A percentile compares a stretch with the other conserved stretches of the same genome.
phyloP scores from a whole-genome alignment of 2,888 invertebrate species.

The Tetheella fluctuosa region DNA sequence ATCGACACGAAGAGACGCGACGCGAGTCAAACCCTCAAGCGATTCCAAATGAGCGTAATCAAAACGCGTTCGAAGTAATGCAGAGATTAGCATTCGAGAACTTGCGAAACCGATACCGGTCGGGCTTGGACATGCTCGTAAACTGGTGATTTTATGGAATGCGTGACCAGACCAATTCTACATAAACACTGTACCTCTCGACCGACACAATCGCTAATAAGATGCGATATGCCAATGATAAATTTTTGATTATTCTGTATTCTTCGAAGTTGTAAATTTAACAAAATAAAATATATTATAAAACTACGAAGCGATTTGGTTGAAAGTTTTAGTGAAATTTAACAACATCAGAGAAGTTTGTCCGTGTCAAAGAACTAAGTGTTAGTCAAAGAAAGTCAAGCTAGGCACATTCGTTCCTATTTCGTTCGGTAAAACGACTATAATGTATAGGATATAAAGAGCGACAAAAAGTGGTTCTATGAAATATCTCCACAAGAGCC shows the following conservation, averaged over 20 bases:
- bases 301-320: background rate
- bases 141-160: conserved; percentile 51
- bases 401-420: background rate
- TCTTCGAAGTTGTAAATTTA: background rate
- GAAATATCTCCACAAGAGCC: conserved; percentile 1
- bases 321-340: background rate
- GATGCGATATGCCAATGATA: background rate
- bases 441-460: background rate
- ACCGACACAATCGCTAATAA: background rate
- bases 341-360: background rate
- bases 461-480: conserved; percentile 23
- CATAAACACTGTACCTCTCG: conserved; percentile 43
- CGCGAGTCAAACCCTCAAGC: conserved; percentile 7
- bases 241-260: no score
- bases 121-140: conserved; percentile 32
- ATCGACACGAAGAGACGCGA: background rate
- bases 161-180: conserved; percentile 51
- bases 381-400: background rate
- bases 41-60: conserved; percentile 23
- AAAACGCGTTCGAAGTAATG: conserved; percentile 18
- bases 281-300: background rate
- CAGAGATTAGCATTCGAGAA: conserved; percentile 31
- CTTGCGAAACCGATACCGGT: conserved; percentile 39
- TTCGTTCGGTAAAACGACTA: background rate
- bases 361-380: background rate